These are phyloP conservation scores for Cryptomyrus ogoouensis DNA, from an alignment of 2,113 vertebrate genomes.

Conservation along the genomic window DNA sequence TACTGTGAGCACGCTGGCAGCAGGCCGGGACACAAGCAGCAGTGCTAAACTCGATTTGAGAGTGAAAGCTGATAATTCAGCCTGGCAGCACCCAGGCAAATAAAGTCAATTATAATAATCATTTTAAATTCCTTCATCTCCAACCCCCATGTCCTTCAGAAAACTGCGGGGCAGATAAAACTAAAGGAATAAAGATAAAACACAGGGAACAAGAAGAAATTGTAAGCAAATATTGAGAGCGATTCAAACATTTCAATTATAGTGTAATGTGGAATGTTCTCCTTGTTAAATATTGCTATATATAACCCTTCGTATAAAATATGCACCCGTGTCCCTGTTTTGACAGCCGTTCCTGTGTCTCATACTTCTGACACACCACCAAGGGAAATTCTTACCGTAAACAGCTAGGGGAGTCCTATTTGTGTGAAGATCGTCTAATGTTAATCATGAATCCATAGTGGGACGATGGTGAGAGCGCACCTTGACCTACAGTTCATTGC, in stretches of 20 bases:
- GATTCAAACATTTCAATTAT: not conserved
- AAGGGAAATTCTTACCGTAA: not conserved
- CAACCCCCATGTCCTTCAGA: constrained; percentile 52
- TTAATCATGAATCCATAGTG: not conserved
- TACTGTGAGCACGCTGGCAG: constrained; percentile 70
- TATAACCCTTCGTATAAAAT: not conserved
- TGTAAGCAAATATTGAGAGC: not conserved
- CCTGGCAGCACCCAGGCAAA: constrained; percentile 73
- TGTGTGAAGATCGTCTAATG: not conserved
- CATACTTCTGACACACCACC: not conserved
- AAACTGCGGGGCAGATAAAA: constrained; percentile 57
- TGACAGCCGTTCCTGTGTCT: not conserved
- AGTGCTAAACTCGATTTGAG: constrained; percentile 73
- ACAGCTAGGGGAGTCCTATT: not conserved
- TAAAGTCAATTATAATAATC: constrained; percentile 68
- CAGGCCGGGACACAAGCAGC: constrained; percentile 71
- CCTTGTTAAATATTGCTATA: not conserved
- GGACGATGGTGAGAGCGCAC: not conserved
- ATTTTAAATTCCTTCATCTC: constrained; percentile 59
- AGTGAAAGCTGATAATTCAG: constrained; percentile 68
- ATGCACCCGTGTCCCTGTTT: not conserved
- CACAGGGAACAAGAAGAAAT: constrained; percentile 22
- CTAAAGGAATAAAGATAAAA: constrained; percentile 21
- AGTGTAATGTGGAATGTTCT: not conserved
- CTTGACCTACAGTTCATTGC: not conserved